Percentiles rank a stretch among this genome's conserved stretches.
Conservation (phyloP, 2,113 vertebrate genomes). For the Scomber japonicus region DNA sequence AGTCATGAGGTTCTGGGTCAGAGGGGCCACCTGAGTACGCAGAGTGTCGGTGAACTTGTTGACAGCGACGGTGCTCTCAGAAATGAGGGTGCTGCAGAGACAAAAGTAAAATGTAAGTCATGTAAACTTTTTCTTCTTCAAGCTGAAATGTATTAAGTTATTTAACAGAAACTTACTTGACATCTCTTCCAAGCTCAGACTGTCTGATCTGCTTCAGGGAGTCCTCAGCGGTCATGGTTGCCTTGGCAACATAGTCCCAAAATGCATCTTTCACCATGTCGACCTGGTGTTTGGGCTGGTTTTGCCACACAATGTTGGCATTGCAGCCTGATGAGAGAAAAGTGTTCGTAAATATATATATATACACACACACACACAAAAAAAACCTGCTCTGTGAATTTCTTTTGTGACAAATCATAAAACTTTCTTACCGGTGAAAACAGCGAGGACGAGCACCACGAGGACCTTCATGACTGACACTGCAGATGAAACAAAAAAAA, state of each 20-base stretch:
- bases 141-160: background rate
- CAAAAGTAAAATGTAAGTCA: background rate
- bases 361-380: too few species aligned
- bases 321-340: conserved; percentile 53
- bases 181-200: conserved; percentile 63
- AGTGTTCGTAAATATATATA: background rate
- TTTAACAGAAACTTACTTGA: conserved; percentile 61
- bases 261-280: conserved; percentile 78
- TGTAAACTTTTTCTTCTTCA: background rate
- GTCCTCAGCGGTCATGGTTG: conserved; percentile 68
- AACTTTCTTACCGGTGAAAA: conserved; percentile 64
- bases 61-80: conserved; percentile 41
- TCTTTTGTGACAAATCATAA: background rate
- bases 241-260: conserved; percentile 76
- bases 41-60: conserved; percentile 33
- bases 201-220: conserved; percentile 65
- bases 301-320: conserved; percentile 56
- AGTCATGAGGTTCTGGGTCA: conserved; percentile 49
- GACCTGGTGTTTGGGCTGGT: conserved; percentile 56
- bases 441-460: conserved; percentile 54
- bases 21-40: conserved; percentile 28
- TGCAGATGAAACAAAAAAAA: conserved; percentile 19
- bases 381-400: background rate
- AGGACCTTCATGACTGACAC: conserved; percentile 74
- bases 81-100: conserved; percentile 47